Percentiles rank a stretch among this genome's conserved stretches.
These are phyloP conservation scores for Chondrosia reniformis DNA, from an alignment of 37 sponge, comb jelly and placozoan species.

Conservation along the genomic window DNA sequence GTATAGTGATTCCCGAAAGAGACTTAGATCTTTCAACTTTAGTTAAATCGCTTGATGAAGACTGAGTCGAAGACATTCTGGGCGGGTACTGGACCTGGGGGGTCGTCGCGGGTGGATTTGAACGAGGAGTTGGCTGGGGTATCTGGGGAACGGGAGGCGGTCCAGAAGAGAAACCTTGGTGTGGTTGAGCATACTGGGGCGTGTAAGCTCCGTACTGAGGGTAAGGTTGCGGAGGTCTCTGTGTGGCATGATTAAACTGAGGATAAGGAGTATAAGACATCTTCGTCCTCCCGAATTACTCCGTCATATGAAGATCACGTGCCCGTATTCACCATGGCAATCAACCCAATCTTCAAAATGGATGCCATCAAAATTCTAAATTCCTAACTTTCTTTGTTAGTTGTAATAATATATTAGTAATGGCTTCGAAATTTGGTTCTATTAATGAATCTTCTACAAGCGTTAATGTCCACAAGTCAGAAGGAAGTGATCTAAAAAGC, in stretches of 20 bases:
- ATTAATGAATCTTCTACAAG: background rate
- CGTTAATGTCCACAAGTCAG: background rate
- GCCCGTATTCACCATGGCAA: no score
- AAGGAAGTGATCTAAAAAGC: slow-evolving; percentile 4
- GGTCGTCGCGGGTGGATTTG: no score
- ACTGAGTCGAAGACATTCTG: no score
- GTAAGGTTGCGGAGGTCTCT: background rate
- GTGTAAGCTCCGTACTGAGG: background rate
- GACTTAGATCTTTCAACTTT: background rate
- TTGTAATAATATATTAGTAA: background rate
- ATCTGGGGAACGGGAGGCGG: no score
- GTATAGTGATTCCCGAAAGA: background rate
- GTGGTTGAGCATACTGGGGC: background rate
- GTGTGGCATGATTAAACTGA: background rate
- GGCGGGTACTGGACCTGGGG: no score
- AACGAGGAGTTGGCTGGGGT: no score
- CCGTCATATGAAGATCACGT: no score
- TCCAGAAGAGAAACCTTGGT: no score
- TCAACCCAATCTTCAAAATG: no score
- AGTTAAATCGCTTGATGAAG: no score
- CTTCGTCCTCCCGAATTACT: background rate
- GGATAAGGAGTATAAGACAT: background rate
- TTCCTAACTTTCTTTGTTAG: no score
- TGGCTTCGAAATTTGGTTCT: background rate
- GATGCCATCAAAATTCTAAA: no score